Conservation (phyloP, 1,140 invertebrate genomes). For the Hylaeus volcanicus region DNA sequence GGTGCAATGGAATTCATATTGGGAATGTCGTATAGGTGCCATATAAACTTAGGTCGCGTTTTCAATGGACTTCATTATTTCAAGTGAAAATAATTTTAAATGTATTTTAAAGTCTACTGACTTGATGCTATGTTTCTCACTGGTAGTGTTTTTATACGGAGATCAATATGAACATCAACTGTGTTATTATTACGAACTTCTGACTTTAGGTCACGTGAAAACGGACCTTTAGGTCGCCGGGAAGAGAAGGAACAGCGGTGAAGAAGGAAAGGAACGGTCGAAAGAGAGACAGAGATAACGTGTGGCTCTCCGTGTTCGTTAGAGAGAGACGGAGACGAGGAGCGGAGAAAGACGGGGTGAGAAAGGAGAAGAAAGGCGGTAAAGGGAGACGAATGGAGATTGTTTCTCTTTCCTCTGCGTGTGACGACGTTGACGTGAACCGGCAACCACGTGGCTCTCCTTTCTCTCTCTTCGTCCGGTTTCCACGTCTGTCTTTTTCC, state of each 20-base stretch:
- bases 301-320: not conserved
- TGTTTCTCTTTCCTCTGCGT: constrained; percentile 51
- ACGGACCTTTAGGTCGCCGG: not conserved
- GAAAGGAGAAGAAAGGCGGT: constrained; percentile 20
- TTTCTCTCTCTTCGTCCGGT: constrained; percentile 38
- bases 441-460: constrained; percentile 61
- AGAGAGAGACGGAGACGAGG: not conserved
- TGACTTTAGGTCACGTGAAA: not conserved
- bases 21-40: too few species aligned
- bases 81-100: too few species aligned
- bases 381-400: constrained; percentile 27
- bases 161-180: too few species aligned
- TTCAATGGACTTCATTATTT: too few species aligned
- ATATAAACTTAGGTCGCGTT: too few species aligned
- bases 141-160: too few species aligned
- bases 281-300: not conserved
- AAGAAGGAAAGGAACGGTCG: constrained; percentile 1
- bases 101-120: too few species aligned
- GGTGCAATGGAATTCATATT: too few species aligned
- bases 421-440: constrained; percentile 64
- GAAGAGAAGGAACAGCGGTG: not conserved
- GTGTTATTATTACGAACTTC: too few species aligned
- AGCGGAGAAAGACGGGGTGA: not conserved
- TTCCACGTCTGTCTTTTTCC: constrained; percentile 30
- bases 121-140: too few species aligned